Evolutionary conservation across 1,140 invertebrate genomes (phyloP), one percentile per base, ranked within the genome.

Genomic region (Whitmania pigra): DNA sequence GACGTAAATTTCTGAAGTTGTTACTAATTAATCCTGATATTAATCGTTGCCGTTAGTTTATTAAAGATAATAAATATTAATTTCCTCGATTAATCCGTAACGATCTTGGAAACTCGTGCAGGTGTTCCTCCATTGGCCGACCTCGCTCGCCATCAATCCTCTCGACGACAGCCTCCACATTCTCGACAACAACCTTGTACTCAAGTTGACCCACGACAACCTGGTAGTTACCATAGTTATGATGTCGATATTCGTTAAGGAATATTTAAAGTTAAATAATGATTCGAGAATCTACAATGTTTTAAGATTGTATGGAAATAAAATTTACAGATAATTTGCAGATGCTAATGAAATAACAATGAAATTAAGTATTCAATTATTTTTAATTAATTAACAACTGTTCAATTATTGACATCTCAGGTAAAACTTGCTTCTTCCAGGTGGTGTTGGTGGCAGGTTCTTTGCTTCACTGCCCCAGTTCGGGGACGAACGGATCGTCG

Each of bases 171-270:
- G 91, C 1, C 83, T 97, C 1, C 92, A 96, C 79, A 93, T 97
- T 73, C 90, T 97, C 63, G 94, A 97, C 78, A 93, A 96, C 79
- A 92, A 94, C 78, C 92, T 96, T 88, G 90, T 98, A 0, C 83
- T 97, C 0, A 90, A 93, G 78, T 83, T 97, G 80, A 93, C 93
- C 4, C 87, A 89, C 0, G 93, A 96, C 78, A 79, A 94, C 77
- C 85, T 92, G 53, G 88, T 97, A 0, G 91, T 93, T 76, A 91
- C 94, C 0, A 88, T 96, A 18, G 20, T 22, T 22, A 63, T 63
- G 57, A 63, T 63, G 15, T 63, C 29, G 57, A n/a, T 57, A n/a
- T n/a, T n/a, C n/a, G n/a, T n/a, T n/a, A n/a, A n/a, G n/a, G n/a
- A n/a, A n/a, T n/a, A n/a, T n/a, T n/a, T n/a, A n/a, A n/a, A n/a